Evolutionary conservation across 1,140 invertebrate species (phyloP), one percentile per base, ranked within the genome.

Genomic region (Caerostris darwini): DNA sequence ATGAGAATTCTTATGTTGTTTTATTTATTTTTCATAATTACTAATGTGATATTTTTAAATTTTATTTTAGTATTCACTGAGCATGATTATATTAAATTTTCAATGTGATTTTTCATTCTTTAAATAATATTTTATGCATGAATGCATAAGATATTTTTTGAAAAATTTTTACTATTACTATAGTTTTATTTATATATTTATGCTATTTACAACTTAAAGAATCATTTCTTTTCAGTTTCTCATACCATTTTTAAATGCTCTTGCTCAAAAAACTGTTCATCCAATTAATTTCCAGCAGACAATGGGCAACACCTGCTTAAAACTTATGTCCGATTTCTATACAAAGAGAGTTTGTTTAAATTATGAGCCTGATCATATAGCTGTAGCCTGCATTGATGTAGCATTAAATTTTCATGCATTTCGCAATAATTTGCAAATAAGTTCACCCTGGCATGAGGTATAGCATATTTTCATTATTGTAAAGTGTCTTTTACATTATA

Each of bases 381-480:
- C 71, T 61, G 19, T 91, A 34, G 90, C 90, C 53, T 61, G 90
- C 12, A 91, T 91, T 3, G 57, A 91, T 61, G 19, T 57, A 61
- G 53, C 90, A 57, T 50, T 91, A 17, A 17, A 56, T 3, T 19
- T 90, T 56, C 17, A 90, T 58, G 88, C 54, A 56, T 61, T 71
- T 7, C 10, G 7, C 0, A 3, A 12, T 10, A 14, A 58, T n/a
- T 17, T 77, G 6, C 17, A 71, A 57, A 54, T 71, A 14, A 71
- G 71, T 12, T 7, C 71, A 6, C 88, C 88, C n/a, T 90, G 88
- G 88, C 57, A 71, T 71, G 53, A 57, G 67, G 88, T 90, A 90
- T 2, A 61, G 14, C 71, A 57, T 54, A 7, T 53, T 14, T 53
- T 17, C 34, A 34, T 34, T 34, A 34, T 34, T 34, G 34, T 34